Evolutionary conservation across 2,797 vertebrate species (phyloP).

Genomic region (Crenichthys baileyi): DNA sequence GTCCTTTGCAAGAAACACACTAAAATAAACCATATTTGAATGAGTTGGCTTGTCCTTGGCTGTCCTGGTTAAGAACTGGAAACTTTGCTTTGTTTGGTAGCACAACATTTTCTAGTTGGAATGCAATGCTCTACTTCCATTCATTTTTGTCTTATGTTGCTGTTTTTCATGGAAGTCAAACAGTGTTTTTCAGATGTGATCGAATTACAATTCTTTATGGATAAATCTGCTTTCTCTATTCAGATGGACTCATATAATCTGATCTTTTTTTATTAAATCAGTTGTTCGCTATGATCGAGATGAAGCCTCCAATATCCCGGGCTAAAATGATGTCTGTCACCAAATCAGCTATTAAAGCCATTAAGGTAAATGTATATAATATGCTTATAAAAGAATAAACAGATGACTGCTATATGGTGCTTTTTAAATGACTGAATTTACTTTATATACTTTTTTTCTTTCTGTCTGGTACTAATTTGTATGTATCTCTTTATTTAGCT

Average conservation of each 20-base stretch:
- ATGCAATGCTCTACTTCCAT: no score
- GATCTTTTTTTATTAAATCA: slow-evolving; percentile 47
- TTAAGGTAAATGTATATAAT: slow-evolving; percentile 86
- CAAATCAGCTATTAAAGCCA: slow-evolving; percentile 98
- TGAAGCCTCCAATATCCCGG: slow-evolving; percentile 98
- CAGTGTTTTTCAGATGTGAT: background rate
- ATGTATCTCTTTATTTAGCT: slow-evolving; percentile 80
- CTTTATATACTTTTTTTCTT: background rate
- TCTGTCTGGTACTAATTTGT: slow-evolving; percentile 6
- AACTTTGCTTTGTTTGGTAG: no score
- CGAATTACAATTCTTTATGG: no score
- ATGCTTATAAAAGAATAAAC: background rate
- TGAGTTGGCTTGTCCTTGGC: no score
- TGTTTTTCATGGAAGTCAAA: background rate
- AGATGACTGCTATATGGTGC: background rate
- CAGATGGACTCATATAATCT: background rate
- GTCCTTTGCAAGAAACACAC: no score
- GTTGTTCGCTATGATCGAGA: slow-evolving; percentile 97
- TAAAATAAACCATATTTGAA: no score
- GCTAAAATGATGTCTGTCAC: slow-evolving; percentile 99
- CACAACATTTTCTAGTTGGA: no score
- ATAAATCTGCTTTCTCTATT: background rate
- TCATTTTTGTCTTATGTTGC: no score
- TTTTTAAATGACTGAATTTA: background rate
- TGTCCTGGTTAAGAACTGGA: no score